These are phyloP conservation scores for Sarcoramphus papa DNA, from an alignment of 2,797 vertebrate genomes.

Conservation along the genomic window DNA sequence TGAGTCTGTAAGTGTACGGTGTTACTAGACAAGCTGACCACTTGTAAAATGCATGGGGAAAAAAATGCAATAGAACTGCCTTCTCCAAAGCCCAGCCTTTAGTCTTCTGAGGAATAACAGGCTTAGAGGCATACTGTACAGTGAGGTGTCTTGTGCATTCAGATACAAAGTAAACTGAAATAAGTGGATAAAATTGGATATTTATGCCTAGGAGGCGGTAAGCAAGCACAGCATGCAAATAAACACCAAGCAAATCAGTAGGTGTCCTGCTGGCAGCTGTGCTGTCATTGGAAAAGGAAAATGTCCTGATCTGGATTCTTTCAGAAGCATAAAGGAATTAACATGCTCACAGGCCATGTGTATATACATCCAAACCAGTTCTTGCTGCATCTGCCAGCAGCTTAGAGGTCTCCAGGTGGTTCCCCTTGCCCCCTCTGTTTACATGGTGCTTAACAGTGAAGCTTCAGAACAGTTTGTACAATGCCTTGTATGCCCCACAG, in stretches of 20 bases:
- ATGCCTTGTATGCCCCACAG: background rate
- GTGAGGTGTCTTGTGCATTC: background rate
- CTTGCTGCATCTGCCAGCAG: background rate
- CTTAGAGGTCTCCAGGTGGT: background rate
- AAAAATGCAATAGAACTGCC: background rate
- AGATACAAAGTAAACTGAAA: background rate
- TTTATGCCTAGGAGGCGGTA: background rate
- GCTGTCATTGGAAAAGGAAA: background rate
- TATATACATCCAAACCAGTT: background rate
- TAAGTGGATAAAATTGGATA: background rate
- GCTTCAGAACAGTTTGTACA: background rate
- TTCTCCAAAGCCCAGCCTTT: background rate
- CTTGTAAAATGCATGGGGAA: background rate
- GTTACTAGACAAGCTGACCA: background rate
- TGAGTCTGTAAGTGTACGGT: accelerated
- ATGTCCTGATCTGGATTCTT: background rate
- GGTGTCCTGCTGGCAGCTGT: background rate
- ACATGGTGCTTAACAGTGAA: background rate
- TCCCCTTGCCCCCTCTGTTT: background rate
- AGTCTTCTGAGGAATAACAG: background rate
- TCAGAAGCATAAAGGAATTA: background rate
- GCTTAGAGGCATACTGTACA: background rate
- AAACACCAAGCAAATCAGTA: background rate
- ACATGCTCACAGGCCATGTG: background rate
- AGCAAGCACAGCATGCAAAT: constrained; percentile 1